A percentile compares a stretch with the other conserved stretches of the same genome.
Evolutionary conservation across 2,113 vertebrate species (phyloP).

Genomic region (Dendrocopos noguchii): DNA sequence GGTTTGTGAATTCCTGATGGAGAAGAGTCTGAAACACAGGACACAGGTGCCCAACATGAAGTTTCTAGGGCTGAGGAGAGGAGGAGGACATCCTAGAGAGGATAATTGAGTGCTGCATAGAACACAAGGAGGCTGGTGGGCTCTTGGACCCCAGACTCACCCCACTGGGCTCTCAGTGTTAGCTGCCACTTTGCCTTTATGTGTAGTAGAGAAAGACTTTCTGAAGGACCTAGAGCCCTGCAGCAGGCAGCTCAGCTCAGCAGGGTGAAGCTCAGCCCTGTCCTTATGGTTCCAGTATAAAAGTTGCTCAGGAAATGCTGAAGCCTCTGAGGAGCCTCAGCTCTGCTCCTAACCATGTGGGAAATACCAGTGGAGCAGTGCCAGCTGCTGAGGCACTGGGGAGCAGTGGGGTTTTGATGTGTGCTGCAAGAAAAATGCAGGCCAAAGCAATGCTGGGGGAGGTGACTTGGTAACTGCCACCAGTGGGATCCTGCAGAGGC

Average conservation of each 20-base stretch:
- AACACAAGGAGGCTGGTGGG: not conserved
- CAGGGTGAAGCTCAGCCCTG: not conserved
- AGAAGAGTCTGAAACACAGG: not conserved
- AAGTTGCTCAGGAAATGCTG: not conserved
- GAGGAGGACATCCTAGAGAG: not conserved
- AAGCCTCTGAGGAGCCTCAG: not conserved
- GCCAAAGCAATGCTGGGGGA: not conserved
- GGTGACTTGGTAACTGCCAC: not conserved
- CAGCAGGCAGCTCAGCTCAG: not conserved
- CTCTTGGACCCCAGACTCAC: not conserved
- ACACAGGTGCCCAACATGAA: not conserved
- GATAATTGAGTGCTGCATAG: not conserved
- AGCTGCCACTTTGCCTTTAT: not conserved
- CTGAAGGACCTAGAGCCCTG: not conserved
- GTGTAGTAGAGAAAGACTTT: not conserved
- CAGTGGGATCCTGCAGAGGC: not conserved
- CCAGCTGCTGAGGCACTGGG: not conserved
- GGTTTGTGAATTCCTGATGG: not conserved
- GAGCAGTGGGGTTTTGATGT: fast-evolving
- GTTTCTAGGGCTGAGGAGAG: not conserved
- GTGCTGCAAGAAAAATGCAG: not conserved
- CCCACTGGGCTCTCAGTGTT: not conserved
- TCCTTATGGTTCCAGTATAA: not conserved
- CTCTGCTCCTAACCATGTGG: fast-evolving
- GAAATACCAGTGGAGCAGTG: not conserved